Base-by-base conservation (phyloP, 2,888 invertebrate species). In the Drosophila multiciliata region DNA sequence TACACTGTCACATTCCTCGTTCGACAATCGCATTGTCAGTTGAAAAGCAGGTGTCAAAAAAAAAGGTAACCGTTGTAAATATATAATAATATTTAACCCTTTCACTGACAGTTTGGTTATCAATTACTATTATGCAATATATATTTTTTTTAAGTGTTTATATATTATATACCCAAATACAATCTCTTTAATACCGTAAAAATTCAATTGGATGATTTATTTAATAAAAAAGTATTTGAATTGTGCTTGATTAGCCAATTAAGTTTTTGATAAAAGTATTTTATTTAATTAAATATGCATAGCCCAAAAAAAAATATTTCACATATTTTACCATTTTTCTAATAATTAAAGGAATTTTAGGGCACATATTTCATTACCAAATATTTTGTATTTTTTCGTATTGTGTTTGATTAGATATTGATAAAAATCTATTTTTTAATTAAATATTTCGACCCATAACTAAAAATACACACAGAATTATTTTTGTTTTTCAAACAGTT, bases 41-140 rank as follows among this genome's bases (percentile, higher is more conserved):
- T 59, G 45, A 8, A 23, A 20, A 50, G 35, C 80, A 78, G 77
- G 68, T 76, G 75, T 73, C 75, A 42, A n/a, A 26, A 29, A 11
- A 26, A 23, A 64, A 36, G 23, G 63, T 38, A 38, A 12, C 55
- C 29, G 20, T 11, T 15, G 11, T 26, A 7, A 54, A 26, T n/a
- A 49, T 50, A 23, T 54, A 12, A 50, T 29, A 29, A 70, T 55
- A 52, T 35, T 12, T 29, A 64, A 71, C 53, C 48, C 63, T 50
- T 63, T 52, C 35, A 55, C 40, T 67, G 76, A 65, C 78, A 73
- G 42, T 32, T 70, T 58, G 23, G 38, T 66, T 57, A 42, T 32
- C 35, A 26, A 4, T 36, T 50, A 12, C 12, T 36, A 49, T 49
- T 11, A 20, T 20, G 3, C 11, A 11, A 2, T 0, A 26, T 40